Percentiles rank a stretch among this genome's conserved stretches.
These are phyloP conservation scores for Poecilobothrus nobilitatus DNA, from an alignment of 2,888 invertebrate species.

Conservation along the genomic window DNA sequence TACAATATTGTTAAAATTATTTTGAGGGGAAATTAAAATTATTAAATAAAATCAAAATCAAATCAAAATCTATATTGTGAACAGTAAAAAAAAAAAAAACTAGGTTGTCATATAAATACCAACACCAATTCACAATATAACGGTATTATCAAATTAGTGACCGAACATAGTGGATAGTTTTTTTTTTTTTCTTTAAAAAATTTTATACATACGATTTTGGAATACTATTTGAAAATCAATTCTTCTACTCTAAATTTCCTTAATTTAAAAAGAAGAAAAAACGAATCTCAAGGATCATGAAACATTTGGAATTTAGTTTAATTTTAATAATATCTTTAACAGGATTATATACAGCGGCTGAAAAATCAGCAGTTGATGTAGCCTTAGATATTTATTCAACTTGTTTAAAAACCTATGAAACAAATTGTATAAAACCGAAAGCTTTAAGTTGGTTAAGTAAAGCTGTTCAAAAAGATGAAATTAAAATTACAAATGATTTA, in stretches of 20 bases:
- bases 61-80: no score
- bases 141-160: neutral
- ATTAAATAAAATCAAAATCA: no score
- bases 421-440: conserved; percentile 69
- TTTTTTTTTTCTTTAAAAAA: neutral
- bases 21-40: neutral
- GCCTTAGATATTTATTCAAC: conserved; percentile 57
- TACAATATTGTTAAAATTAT: neutral
- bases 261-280: no score
- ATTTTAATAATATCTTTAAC: neutral
- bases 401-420: conserved; percentile 60
- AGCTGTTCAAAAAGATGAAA: conserved; percentile 58
- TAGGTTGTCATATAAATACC: neutral
- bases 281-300: neutral
- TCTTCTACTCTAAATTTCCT: no score
- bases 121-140: neutral
- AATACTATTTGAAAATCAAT: neutral
- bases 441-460: conserved; percentile 65
- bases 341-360: conserved; percentile 9
- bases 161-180: neutral
- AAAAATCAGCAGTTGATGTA: conserved; percentile 53
- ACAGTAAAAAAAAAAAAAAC: neutral
- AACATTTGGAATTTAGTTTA: neutral
- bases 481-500: conserved; percentile 68
- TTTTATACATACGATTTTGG: neutral